These are phyloP conservation scores for Heterochromis multidens DNA, from an alignment of 2,113 vertebrate species.

Conservation along the genomic window DNA sequence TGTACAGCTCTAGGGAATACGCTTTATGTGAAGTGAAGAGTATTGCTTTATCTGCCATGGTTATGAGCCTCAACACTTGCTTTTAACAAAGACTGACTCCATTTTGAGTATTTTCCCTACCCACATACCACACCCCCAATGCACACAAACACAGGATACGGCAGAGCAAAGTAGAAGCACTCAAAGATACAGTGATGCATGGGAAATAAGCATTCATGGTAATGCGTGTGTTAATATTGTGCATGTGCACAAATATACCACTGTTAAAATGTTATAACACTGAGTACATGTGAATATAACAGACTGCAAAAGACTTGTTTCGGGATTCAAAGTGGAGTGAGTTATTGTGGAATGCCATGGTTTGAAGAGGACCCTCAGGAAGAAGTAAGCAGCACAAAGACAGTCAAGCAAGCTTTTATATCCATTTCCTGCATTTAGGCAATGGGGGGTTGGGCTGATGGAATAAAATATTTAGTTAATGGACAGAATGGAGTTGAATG, in stretches of 20 bases:
- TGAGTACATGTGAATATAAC: not conserved
- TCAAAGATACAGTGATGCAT: not conserved
- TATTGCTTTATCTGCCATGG: conserved; percentile 1
- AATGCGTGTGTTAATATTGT: not conserved
- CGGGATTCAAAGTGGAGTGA: not conserved
- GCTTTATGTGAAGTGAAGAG: not conserved
- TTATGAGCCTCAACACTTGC: not conserved
- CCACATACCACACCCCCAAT: conserved; percentile 39
- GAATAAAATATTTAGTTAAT: conserved; percentile 31
- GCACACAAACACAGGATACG: conserved; percentile 40
- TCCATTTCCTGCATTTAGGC: conserved; percentile 34
- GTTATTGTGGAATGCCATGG: not conserved
- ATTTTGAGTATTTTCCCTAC: conserved; percentile 63
- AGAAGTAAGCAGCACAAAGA: conserved; percentile 15
- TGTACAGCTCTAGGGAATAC: conserved; percentile 17
- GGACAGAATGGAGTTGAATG: conserved; percentile 19
- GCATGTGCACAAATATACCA: not conserved
- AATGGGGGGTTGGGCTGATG: not conserved
- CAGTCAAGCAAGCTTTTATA: conserved; percentile 18
- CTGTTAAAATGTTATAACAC: not conserved
- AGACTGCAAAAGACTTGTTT: not conserved
- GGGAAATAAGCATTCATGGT: not conserved
- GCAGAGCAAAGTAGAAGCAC: conserved; percentile 23
- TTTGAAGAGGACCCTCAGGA: conserved; percentile 3
- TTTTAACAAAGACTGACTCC: conserved; percentile 34